phyloP scores from a whole-genome alignment of 2,113 vertebrate species.

The Rhabdomys dilectus region DNA sequence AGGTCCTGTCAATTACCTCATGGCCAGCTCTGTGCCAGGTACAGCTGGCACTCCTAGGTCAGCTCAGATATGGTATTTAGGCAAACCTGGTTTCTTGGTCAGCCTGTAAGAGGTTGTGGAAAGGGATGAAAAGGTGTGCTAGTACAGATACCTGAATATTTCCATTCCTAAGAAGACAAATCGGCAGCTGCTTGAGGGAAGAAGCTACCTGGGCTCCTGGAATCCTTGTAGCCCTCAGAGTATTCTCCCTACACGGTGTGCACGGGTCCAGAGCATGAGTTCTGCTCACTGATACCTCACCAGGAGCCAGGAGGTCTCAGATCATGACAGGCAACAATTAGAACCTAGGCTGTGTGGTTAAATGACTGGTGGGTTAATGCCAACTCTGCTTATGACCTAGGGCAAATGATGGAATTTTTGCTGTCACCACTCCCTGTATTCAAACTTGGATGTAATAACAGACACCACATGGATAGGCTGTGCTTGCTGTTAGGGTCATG shows the following conservation, averaged over 20 bases:
- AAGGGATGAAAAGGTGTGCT: background rate
- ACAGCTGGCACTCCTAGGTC: background rate
- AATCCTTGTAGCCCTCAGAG: background rate
- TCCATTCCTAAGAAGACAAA: background rate
- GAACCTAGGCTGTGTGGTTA: background rate
- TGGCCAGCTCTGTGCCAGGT: background rate
- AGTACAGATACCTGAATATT: background rate
- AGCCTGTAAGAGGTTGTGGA: background rate
- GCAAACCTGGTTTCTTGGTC: background rate
- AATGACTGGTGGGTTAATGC: background rate
- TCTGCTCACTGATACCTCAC: background rate
- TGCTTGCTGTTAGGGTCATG: background rate
- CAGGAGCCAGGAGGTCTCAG: background rate
- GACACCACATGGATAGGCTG: background rate
- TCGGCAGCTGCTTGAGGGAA: background rate
- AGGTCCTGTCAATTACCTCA: background rate
- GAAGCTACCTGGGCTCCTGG: background rate
- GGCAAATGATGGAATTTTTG: background rate
- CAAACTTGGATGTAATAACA: background rate
- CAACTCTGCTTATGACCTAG: background rate
- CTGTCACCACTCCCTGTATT: background rate
- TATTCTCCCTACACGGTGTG: accelerated
- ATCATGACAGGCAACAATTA: background rate
- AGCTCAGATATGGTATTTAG: background rate
- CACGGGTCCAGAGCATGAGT: background rate